Base-by-base conservation (phyloP, 1,140 invertebrate species). In the Bradysia coprophila region DNA sequence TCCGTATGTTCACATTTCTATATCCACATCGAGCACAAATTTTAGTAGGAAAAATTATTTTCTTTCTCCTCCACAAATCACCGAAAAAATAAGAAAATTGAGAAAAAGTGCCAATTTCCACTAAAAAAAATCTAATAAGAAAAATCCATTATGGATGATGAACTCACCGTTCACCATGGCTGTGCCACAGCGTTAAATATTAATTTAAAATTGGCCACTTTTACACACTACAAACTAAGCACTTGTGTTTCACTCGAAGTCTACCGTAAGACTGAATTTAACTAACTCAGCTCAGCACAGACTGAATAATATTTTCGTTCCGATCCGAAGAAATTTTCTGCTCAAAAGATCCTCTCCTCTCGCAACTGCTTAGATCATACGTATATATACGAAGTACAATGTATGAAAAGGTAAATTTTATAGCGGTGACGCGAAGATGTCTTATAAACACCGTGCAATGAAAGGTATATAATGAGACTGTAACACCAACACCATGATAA, bases 191-290 rank as follows among this genome's bases (percentile, higher is more conserved):
- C 33, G 9, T 11, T 36, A 36, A 36, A 16, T 36, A 36, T 15
- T 9, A 36, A 36, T n/a, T 11, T 11, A 36, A 36, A 11, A 11
- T n/a, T 36, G 10, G 33, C 33, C 33, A 36, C 33, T 36, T 15
- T 36, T 36, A 36, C 9, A 36, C 9, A 36, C 33, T 36, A 11
- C 33, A 15, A 36, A 36, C 33, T 36, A 36, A 36, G 33, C 33
- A 36, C 33, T 36, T 36, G 33, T 36, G 33, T 36, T 36, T 36
- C 33, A 36, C 33, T 36, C 33, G 33, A 36, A 16, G 33, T 36
- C 33, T 36, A 36, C 5, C 10, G 9, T 36, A 36, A 36, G 33
- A 36, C 33, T 36, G n/a, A 28, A 28, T 13, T 28, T 28, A 28
- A 28, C 24, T 28, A 13, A 28, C 6, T 13, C 24, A 28, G 13